Evolutionary conservation across 2,888 invertebrate genomes (phyloP).

Genomic region (Pheosia tremula): DNA sequence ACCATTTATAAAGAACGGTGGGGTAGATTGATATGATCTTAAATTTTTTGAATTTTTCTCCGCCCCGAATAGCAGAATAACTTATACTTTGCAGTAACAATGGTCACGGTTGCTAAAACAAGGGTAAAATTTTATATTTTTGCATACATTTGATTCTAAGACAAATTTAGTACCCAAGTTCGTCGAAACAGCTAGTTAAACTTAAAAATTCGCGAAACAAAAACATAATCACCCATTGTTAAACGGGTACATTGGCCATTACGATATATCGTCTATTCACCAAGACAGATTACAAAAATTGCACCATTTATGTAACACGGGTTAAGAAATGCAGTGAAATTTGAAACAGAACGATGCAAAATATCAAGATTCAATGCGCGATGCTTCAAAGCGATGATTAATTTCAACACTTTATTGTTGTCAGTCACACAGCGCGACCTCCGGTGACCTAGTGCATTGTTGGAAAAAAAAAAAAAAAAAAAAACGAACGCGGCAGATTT

Average conservation of each 20-base stretch:
- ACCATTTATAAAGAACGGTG: too few relatives aligned
- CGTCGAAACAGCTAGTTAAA: slow-evolving; percentile 14
- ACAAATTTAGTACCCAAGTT: too few relatives aligned
- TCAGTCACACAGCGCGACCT: slow-evolving; percentile 64
- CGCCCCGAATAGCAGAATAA: too few relatives aligned
- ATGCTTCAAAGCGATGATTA: slow-evolving; percentile 52
- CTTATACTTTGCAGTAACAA: too few relatives aligned
- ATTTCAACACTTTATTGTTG: slow-evolving; percentile 73
- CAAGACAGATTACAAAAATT: slow-evolving; percentile 31
- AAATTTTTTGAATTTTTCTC: too few relatives aligned
- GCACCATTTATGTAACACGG: slow-evolving; percentile 43
- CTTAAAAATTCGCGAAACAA: slow-evolving; percentile 21
- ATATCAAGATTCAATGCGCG: slow-evolving; percentile 40
- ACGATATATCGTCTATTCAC: slow-evolving; percentile 20
- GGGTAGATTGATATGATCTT: too few relatives aligned
- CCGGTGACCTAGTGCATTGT: slow-evolving; percentile 64
- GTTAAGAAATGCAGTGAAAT: slow-evolving; percentile 37
- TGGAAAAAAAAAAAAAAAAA: slow-evolving; percentile 46
- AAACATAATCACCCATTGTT: slow-evolving; percentile 37
- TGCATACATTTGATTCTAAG: neutral
- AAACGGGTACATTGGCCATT: slow-evolving; percentile 25
- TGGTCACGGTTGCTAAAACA: too few relatives aligned
- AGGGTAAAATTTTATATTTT: too few relatives aligned
- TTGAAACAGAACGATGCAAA: slow-evolving; percentile 48
- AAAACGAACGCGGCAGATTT: slow-evolving; percentile 50